Evolutionary conservation across 1,140 invertebrate genomes (phyloP), one percentile per base, ranked within the genome.

Genomic region (Orchesella cincta): DNA sequence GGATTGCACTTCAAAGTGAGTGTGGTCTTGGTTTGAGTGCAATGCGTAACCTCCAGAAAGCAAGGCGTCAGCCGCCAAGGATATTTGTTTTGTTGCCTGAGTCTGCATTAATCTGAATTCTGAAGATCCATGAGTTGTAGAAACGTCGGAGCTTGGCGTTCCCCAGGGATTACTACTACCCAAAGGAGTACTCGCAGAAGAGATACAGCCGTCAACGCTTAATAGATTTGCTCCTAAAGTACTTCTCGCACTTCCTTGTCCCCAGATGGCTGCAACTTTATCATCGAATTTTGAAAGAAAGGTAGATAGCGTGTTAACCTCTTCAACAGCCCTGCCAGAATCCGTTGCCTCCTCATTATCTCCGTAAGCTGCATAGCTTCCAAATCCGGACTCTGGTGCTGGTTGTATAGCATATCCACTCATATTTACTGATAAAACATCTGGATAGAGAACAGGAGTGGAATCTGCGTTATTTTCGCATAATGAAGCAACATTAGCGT

Each of bases 221-320:
- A 67, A 33, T 31, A 31, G 33, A 31, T 67, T 67, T 8, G 62
- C 5, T 67, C 62, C 62, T 12, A 67, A n/a, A 5, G 26, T 12
- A 33, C 31, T 67, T n/a, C 62, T 67, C 8, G 8, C 62, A 31
- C 1, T n/a, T 5, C 28, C 62, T 31, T 29, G 62, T 8, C 71
- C 71, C 81, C 81, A 82, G 76, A 82, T 82, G 0, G 81, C 81
- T 29, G 79, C 81, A 33, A 82, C 81, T 73, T 73, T 73, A 29
- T 73, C 70, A 72, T 82, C 81, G 52, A 82, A 82, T 35, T 82
- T 82, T 28, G 79, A 79, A 28, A 82, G 52, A 52, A 82, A 82
- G 0, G 77, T 80, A 18, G 78, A 75, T 29, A 82, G 35, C 1
- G 81, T 78, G n/a, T 78, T 77, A 76, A 80, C 73, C 39, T 82